Base-by-base conservation (phyloP, 2,888 invertebrate species). In the Malthinus seriepunctatus region DNA sequence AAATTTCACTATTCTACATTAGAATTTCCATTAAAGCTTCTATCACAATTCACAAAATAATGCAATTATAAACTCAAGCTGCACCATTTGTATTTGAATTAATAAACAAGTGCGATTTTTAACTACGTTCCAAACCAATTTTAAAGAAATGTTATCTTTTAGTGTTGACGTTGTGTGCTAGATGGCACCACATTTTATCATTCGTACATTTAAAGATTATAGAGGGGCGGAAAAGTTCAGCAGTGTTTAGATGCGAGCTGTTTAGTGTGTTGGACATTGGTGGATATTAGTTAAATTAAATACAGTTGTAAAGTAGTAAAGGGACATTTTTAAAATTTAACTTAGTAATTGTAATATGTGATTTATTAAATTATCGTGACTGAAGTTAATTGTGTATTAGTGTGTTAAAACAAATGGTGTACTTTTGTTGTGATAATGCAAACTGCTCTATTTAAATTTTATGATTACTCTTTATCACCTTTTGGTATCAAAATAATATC, bases 351-450 rank as follows among this genome's bases (percentile, higher is more conserved):
- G 6, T 15, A 42, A 42, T 42, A 42, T 42, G 39, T 42, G 39
- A 42, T 15, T 42, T 42, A 12, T n/a, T 42, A 5, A n/a, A 15
- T 42, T 15, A 14, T 9, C 23, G 14, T 23, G 10, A n/a, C n/a
- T 14, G n/a, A 23, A 9, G 15, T 14, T 15, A 12, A 15, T 15
- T n/a, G 39, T 42, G 14, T 6, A 42, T 42, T 42, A 7, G 39
- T 42, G 15, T 15, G n/a, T 42, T 42, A 14, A n/a, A 4, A 42
- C 39, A 10, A 42, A 55, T 54, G 53, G 47, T 39, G 54, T 32
- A 23, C 23, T 35, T 48, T 55, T 55, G 48, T 55, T 48, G 47
- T 48, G 47, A 48, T 47, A 38, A 55, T 55, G 54, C 48, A 55
- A 49, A 49, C 53, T 46, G 45, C 33, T 39, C 34, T 23, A 33